phyloP scores from a whole-genome alignment of 2,113 vertebrate species.

The Oceanodroma tethys region DNA sequence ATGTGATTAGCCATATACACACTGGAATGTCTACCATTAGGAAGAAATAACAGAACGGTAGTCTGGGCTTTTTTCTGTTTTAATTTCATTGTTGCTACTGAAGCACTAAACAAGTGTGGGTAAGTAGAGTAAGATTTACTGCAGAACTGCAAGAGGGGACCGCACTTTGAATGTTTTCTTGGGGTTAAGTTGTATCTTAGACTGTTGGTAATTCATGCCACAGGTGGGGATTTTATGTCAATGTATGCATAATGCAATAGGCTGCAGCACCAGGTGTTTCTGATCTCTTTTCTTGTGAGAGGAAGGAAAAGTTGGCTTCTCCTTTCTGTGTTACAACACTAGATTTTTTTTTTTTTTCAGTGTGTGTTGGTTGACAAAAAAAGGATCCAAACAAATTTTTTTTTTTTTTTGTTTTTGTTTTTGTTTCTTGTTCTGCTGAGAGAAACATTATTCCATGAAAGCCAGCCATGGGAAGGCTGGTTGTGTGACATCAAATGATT shows the following conservation, averaged over 20 bases:
- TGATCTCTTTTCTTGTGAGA: not conserved
- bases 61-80: not conserved
- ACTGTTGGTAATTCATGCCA: not conserved
- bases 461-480: not conserved
- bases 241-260: not conserved
- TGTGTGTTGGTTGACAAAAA: not conserved
- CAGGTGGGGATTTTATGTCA: not conserved
- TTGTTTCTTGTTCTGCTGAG: not conserved
- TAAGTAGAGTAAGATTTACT: not conserved
- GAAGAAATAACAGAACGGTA: not conserved
- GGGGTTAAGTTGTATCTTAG: not conserved
- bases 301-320: not conserved
- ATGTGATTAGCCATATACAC: not conserved
- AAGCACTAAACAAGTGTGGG: not conserved
- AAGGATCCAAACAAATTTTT: not conserved
- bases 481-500: not conserved
- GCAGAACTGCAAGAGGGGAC: not conserved
- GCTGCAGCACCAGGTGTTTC: not conserved
- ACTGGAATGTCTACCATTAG: not conserved
- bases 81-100: not conserved
- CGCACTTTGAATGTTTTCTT: not conserved
- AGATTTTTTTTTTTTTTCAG: not conserved
- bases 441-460: not conserved
- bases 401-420: not conserved
- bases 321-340: not conserved